Evolutionary conservation across 2,797 vertebrate genomes (phyloP).

Genomic region (Sebastes diploproa): DNA sequence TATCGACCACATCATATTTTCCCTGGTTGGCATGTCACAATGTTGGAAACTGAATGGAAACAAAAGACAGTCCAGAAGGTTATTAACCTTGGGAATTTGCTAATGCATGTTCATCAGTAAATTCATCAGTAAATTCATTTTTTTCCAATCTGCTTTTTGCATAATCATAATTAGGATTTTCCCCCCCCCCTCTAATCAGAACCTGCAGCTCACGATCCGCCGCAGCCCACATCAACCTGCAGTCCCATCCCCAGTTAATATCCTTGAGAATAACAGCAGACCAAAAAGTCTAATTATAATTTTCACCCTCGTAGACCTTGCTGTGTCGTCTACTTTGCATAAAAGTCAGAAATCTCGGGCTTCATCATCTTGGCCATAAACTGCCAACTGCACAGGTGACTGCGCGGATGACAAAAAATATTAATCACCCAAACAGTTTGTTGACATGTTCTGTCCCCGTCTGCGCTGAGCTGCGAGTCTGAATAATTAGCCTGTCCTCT

Average conservation of each 20-base stretch:
- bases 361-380: constrained; percentile 53
- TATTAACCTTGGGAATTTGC: constrained; percentile 35
- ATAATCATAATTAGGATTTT: constrained; percentile 50
- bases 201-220: constrained; percentile 13
- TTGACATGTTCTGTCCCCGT: constrained; percentile 67
- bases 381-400: constrained; percentile 65
- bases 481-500: constrained; percentile 80
- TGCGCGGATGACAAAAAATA: constrained; percentile 65
- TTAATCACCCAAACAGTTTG: constrained; percentile 76
- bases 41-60: not conserved
- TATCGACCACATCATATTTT: not conserved
- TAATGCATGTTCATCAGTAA: constrained; percentile 38
- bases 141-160: constrained; percentile 34
- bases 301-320: constrained; percentile 47
- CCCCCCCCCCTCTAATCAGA: constrained; percentile 36
- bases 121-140: constrained; percentile 22
- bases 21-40: not conserved
- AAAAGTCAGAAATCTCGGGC: constrained; percentile 51
- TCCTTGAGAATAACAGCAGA: constrained; percentile 51
- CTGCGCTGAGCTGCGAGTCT: constrained; percentile 69
- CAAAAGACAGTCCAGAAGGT: constrained; percentile 15
- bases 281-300: constrained; percentile 64
- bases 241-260: constrained; percentile 41
- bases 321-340: constrained; percentile 55
- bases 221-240: constrained; percentile 38